Evolutionary conservation across 2,888 invertebrate species (phyloP), one percentile per base, ranked within the genome.

Genomic region (Allolobophora icterica): DNA sequence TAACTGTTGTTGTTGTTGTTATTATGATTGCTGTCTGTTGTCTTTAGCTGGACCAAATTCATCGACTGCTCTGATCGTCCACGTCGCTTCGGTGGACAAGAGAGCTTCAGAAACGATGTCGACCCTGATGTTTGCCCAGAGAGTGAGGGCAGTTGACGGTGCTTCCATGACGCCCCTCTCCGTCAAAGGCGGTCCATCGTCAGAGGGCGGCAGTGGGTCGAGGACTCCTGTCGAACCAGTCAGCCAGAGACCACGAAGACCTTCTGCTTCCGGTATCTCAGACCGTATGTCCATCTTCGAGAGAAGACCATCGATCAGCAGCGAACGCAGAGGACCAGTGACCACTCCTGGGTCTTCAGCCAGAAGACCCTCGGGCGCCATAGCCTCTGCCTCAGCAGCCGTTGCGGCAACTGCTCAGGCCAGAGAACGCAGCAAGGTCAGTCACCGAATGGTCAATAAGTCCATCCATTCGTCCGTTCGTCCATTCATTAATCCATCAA

Each of bases 121-220:
- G 11, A 91, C 89, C 24, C 83, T 92, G 19, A 91, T 91, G 91
- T 91, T 92, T 83, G 92, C 91, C 33, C 91, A 91, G 90, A 40
- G 92, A n/a, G 89, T 90, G 38, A 89, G 71, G 35, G 71, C 90
- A 19, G 92, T 83, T 8, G 13, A 8, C 15, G 3, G 40, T 15
- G 45, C 33, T n/a, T 34, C 92, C 3, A 58, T 83, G 52, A 15
- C 58, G 15, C 17, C 89, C 35, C 24, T 24, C 24, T 21, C 52
- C 52, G 11, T 17, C 8, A 17, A 17, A 87, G 87, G 87, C 1
- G 87, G 87, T 6, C 6, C 35, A 1, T 24, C 19, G 87, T 34
- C 35, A 17, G 87, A 87, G 35, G 87, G 87, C 11, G 38, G 87
- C 87, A 87, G 87, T 38, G 87, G 87, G 87, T 87, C 87, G 4